Conservation (phyloP, 2,113 vertebrate species). For the Austrofundulus limnaeus region DNA sequence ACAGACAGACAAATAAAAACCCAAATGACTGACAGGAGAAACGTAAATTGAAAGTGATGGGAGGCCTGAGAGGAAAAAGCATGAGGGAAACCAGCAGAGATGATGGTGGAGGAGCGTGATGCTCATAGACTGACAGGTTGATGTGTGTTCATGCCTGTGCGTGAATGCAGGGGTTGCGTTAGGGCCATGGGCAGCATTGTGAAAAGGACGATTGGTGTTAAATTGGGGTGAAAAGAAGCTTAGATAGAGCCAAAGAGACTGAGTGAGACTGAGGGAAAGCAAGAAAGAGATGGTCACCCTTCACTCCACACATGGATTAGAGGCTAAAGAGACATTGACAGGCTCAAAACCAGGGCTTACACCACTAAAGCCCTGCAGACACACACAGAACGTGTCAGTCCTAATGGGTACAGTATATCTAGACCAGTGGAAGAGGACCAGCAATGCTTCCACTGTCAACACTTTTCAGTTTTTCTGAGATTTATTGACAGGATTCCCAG, state of each 20-base stretch:
- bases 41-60: conserved; percentile 20
- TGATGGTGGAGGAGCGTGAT: conserved; percentile 16
- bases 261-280: conserved; percentile 46
- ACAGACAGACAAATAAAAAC: conserved; percentile 19
- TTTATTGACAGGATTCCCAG: conserved; percentile 37
- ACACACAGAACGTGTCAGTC: conserved; percentile 24
- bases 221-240: conserved; percentile 77
- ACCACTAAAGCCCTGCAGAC: conserved; percentile 41
- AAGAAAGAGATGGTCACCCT: conserved; percentile 68
- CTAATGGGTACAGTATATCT: conserved; percentile 40
- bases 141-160: conserved; percentile 15
- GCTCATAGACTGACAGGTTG: conserved; percentile 1
- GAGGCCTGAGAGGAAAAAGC: conserved; percentile 15
- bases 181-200: conserved; percentile 50
- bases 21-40: background rate
- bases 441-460: conserved; percentile 19
- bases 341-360: conserved; percentile 64
- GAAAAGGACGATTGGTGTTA: conserved; percentile 74
- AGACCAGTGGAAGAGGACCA: conserved; percentile 14
- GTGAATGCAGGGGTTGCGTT: conserved; percentile 31
- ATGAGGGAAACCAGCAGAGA: conserved; percentile 7
- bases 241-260: conserved; percentile 51
- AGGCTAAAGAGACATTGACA: conserved; percentile 68
- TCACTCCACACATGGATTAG: conserved; percentile 75
- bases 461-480: conserved; percentile 24